Evolutionary conservation across 2,797 vertebrate genomes (phyloP).

Genomic region (Enteromius argenteus): DNA sequence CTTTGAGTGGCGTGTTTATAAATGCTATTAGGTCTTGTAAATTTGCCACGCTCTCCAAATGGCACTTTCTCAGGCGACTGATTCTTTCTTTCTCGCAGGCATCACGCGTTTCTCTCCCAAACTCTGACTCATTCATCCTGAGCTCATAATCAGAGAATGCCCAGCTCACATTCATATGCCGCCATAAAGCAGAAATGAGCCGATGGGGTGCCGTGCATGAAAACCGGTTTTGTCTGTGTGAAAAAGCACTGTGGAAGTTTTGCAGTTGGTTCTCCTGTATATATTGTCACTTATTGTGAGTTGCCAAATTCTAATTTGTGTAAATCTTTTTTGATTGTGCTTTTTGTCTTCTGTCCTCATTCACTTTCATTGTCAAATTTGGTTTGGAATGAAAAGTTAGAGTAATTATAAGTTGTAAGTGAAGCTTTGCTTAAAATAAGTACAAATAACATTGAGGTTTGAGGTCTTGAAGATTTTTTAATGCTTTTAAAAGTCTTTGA

Average conservation of each 20-base stretch:
- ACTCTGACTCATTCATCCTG: constrained; percentile 39
- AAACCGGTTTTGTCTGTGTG: neutral
- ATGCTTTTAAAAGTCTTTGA: neutral
- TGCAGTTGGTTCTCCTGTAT: neutral
- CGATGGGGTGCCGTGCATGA: neutral
- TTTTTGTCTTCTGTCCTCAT: neutral
- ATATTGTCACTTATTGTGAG: neutral
- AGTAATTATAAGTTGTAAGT: neutral
- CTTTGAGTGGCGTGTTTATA: constrained; percentile 39
- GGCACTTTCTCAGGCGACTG: constrained; percentile 41
- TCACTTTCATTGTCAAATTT: neutral
- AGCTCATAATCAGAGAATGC: constrained; percentile 39
- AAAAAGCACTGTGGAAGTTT: neutral
- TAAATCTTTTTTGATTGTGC: neutral
- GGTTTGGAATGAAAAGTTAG: neutral
- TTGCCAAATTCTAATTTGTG: neutral
- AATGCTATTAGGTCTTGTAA: constrained; percentile 30
- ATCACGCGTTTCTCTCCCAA: constrained; percentile 18
- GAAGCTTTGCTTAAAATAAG: neutral
- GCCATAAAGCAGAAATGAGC: constrained; percentile 8
- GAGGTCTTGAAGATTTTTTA: neutral
- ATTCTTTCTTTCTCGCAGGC: constrained; percentile 20
- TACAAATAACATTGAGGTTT: neutral
- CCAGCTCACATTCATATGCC: neutral
- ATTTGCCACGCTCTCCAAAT: constrained; percentile 18